Evolutionary conservation across 2,797 vertebrate species (phyloP).

Genomic region (Gadopsis bispinosus): DNA sequence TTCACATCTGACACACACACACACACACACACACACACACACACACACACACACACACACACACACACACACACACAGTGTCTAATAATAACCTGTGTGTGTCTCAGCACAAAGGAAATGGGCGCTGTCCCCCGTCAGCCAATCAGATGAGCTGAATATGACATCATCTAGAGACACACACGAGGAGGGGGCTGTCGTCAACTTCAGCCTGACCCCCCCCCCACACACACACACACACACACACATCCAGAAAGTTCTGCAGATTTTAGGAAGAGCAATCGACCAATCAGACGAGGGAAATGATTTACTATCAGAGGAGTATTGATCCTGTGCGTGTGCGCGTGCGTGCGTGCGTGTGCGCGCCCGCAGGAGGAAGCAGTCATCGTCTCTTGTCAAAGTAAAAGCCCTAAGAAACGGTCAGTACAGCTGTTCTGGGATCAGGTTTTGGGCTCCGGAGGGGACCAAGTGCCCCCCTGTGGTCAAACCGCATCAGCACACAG

Average conservation of each 20-base stretch:
- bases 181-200: conserved; percentile 37
- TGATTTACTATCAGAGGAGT: conserved; percentile 15
- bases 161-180: conserved; percentile 64
- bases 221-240: conserved; percentile 14
- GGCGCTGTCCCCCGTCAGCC: conserved; percentile 72
- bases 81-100: conserved; percentile 45
- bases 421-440: conserved; percentile 9
- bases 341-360: background rate
- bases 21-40: no score
- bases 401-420: conserved; percentile 8
- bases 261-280: conserved; percentile 13
- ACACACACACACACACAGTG: background rate
- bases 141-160: conserved; percentile 74
- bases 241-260: conserved; percentile 18
- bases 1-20: no score
- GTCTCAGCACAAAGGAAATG: conserved; percentile 52
- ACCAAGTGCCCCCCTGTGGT: no score
- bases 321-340: conserved; percentile 12
- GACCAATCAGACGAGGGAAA: conserved; percentile 25
- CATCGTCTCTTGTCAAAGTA: conserved; percentile 19
- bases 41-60: conserved; percentile 26
- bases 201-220: conserved; percentile 11
- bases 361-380: conserved; percentile 8
- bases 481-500: no score
- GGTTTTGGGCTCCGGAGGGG: background rate